Percentiles rank a stretch among this genome's conserved stretches.
phyloP scores from a whole-genome alignment of 2,113 vertebrate species.

The Saiga tatarica region DNA sequence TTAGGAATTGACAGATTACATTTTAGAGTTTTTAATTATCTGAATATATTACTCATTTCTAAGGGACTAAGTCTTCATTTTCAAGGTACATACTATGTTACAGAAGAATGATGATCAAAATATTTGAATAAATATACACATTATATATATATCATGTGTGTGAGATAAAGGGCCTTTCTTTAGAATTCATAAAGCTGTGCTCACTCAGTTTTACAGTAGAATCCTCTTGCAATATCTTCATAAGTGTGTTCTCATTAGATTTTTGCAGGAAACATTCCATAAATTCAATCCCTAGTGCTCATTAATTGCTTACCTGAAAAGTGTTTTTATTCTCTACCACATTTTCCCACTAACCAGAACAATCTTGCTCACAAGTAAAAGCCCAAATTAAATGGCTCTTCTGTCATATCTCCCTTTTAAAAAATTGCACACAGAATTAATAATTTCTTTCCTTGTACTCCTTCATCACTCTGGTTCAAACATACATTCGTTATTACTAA shows the following conservation, averaged over 20 bases:
- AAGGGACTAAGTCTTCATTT: neutral
- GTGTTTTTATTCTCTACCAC: neutral
- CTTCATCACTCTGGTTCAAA: neutral
- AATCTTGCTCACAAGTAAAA: neutral
- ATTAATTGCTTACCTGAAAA: neutral
- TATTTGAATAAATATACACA: neutral
- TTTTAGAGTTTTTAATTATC: slow-evolving; percentile 6
- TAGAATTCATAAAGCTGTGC: neutral
- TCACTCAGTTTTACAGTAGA: neutral
- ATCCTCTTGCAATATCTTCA: neutral
- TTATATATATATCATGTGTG: neutral
- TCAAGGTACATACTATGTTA: neutral
- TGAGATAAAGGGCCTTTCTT: neutral
- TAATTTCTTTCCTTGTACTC: neutral
- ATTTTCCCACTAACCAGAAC: neutral
- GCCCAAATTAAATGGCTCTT: neutral
- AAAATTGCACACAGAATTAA: neutral
- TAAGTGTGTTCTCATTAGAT: neutral
- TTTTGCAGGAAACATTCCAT: neutral
- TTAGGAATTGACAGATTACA: slow-evolving; percentile 9
- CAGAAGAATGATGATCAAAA: neutral
- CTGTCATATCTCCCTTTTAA: neutral
- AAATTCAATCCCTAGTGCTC: neutral
- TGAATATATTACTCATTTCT: neutral
- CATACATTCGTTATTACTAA: neutral